Base-by-base conservation (phyloP, 2,113 vertebrate species). In the Varanus salvator region DNA sequence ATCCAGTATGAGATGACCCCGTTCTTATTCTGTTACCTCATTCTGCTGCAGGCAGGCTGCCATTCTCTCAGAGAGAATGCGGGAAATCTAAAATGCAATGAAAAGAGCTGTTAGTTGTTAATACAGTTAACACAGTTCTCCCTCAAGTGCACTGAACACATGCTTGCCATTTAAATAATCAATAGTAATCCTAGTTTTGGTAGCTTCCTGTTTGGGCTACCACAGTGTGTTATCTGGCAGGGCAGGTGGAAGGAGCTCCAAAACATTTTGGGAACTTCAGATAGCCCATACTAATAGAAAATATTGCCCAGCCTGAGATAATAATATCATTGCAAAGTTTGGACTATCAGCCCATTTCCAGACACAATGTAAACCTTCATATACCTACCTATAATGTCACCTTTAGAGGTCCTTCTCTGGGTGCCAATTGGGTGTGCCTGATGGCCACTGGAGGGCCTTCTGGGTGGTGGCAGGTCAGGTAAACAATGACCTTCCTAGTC, bases 71-170 rank as follows among this genome's bases (percentile, higher is more conserved):
- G 80, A 25, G 19, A 23, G 31, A 2, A 12, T 8, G 0, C 57
- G 80, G 7, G 48, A 54, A 60, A 19, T 64, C 87, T 64, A 2
- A 90, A 54, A 17, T 64, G 23, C 80, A 87, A 72, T 88, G 85
- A 77, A 91, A 92, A 75, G 77, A 92, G 0, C 0, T 11, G 80
- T 23, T 44, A 23, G 38, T 95, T 60, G 92, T 87, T 89, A 74
- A 90, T 76, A 72, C 90, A 52, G 0, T 80, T 1, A 74, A 90
- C 76, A 72, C 90, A 52, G 0, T 80, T 1, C 80, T 68, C 80
- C 88, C 48, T 86, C 31, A 4, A 80, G 91, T 80, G 78, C 89
- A 44, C 52, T 90, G 72, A 48, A 66, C 90, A 88, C 57, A 52
- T 0, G 50, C 11, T n/a, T 57, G 23, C 34, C 80, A 1, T 83